Conservation (phyloP, 2,888 invertebrate genomes). For the Pterostichus madidus region DNA sequence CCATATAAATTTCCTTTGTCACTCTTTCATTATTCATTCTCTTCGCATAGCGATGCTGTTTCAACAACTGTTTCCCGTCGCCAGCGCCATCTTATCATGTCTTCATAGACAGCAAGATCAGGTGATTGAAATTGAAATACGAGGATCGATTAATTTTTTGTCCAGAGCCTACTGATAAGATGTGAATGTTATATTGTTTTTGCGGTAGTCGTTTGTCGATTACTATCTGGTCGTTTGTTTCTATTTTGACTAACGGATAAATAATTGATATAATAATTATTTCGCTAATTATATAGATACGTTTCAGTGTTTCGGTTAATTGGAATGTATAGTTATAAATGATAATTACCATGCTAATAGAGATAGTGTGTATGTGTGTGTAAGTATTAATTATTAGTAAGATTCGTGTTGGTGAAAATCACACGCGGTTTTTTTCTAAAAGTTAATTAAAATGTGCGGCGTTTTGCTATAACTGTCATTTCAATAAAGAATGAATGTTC, state of each 20-base stretch:
- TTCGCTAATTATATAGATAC: constrained; percentile 53
- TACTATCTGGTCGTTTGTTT: constrained; percentile 23
- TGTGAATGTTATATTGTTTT: constrained; percentile 26
- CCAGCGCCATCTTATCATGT: constrained; percentile 11
- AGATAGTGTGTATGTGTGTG: constrained; percentile 21
- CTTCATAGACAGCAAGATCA: constrained; percentile 29
- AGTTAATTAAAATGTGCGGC: constrained; percentile 47
- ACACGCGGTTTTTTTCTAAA: constrained; percentile 26
- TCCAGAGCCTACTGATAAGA: constrained; percentile 19
- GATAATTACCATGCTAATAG: constrained; percentile 55
- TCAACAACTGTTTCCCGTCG: constrained; percentile 21
- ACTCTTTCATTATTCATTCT: constrained; percentile 58
- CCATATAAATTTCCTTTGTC: constrained; percentile 58
- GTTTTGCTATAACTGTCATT: constrained; percentile 45
- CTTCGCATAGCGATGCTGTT: constrained; percentile 35
- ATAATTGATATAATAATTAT: constrained; percentile 61
- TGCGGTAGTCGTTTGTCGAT: constrained; percentile 17
- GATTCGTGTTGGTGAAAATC: constrained; percentile 45
- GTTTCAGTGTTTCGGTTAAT: constrained; percentile 55
- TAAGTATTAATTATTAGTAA: constrained; percentile 46
- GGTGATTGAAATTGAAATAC: constrained; percentile 30
- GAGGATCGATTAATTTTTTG: constrained; percentile 56
- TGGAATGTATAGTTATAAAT: constrained; percentile 51
- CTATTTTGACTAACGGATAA: constrained; percentile 31
- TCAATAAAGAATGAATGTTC: constrained; percentile 13